phyloP scores from a whole-genome alignment of 2,113 vertebrate genomes.

The Zosterops japonicus region DNA sequence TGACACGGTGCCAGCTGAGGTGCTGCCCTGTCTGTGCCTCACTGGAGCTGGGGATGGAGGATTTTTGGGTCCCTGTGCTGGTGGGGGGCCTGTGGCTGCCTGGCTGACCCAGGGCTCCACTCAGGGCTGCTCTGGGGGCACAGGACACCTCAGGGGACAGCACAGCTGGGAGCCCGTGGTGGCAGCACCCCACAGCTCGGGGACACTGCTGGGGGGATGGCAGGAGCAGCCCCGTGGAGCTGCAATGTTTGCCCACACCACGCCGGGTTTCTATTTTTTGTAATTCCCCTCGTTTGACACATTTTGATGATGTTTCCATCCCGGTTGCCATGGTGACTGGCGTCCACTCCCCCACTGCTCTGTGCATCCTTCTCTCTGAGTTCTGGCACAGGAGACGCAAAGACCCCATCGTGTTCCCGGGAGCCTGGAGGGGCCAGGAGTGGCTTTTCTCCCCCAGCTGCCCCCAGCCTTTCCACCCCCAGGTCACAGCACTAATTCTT shows the following conservation, averaged over 20 bases:
- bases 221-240: background rate
- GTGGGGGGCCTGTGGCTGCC: background rate
- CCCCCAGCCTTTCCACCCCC: background rate
- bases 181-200: fast-evolving
- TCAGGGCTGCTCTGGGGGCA: fast-evolving
- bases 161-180: fast-evolving
- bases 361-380: fast-evolving
- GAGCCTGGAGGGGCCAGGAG: background rate
- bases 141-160: fast-evolving
- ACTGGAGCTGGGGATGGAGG: fast-evolving
- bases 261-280: background rate
- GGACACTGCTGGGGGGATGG: background rate
- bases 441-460: background rate
- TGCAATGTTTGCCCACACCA: background rate
- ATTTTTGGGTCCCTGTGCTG: background rate
- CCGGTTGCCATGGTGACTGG: background rate
- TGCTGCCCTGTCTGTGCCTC: fast-evolving
- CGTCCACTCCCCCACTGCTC: background rate
- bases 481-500: background rate
- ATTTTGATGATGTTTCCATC: background rate
- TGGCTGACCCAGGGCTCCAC: fast-evolving
- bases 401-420: fast-evolving
- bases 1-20: background rate
- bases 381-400: background rate
- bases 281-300: background rate